phyloP scores from a whole-genome alignment of 2,113 vertebrate species.

The Actenoides lindsayi region DNA sequence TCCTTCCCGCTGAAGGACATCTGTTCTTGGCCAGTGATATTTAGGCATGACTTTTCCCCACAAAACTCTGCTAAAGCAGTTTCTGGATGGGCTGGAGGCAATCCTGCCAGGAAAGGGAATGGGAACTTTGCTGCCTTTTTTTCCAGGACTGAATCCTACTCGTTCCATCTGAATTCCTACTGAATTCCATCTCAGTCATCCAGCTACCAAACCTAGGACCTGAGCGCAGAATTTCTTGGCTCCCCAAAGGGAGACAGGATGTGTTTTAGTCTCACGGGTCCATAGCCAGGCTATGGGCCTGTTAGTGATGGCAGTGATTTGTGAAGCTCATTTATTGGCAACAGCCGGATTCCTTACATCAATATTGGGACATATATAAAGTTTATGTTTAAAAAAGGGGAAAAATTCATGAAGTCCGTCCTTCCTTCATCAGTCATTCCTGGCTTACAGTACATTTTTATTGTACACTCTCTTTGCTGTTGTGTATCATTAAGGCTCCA shows the following conservation, averaged over 20 bases:
- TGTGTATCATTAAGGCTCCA: constrained; percentile 57
- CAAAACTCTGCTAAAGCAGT: neutral
- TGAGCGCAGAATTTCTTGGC: neutral
- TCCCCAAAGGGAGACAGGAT: neutral
- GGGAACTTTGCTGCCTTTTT: neutral
- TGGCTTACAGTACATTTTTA: constrained; percentile 46
- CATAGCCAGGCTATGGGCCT: neutral
- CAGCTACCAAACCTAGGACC: neutral
- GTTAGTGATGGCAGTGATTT: neutral
- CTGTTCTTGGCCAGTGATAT: neutral
- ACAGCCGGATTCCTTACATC: neutral
- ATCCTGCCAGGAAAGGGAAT: neutral
- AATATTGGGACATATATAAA: neutral
- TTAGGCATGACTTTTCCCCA: neutral
- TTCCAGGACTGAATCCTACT: neutral
- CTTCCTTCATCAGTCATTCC: constrained; percentile 41
- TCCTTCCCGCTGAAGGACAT: neutral
- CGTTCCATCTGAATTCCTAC: too few relatives aligned
- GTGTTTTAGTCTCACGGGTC: neutral
- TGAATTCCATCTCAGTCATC: neutral
- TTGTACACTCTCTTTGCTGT: constrained; percentile 39
- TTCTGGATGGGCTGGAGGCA: neutral
- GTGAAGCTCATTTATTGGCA: neutral
- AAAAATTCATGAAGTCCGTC: neutral
- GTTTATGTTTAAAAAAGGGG: neutral